phyloP scores from a whole-genome alignment of 53 echinoderm and acorn worm genomes.

The Arbacia lixula region DNA sequence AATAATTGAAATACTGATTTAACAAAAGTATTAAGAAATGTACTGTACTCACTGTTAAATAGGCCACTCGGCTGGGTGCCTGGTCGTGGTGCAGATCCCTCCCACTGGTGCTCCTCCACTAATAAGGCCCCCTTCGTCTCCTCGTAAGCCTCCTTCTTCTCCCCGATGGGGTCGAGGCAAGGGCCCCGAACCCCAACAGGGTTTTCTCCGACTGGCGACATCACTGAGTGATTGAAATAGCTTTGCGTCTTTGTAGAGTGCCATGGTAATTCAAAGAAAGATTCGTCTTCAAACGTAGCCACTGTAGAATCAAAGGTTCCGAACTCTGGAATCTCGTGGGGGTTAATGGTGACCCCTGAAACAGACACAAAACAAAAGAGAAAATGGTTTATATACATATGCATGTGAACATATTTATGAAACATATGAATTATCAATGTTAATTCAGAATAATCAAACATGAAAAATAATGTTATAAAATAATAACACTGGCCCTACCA shows the following conservation, averaged over 20 bases:
- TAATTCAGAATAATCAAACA: too few species aligned
- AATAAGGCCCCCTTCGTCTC: background rate
- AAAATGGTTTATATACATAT: background rate
- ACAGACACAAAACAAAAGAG: background rate
- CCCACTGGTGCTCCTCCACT: conserved; percentile 5
- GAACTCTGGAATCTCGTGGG: conserved; percentile 24
- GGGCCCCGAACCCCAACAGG: background rate
- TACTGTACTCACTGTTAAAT: conserved; percentile 78
- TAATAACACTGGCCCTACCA: too few species aligned
- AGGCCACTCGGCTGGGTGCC: conserved; percentile 63
- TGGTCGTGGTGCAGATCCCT: conserved; percentile 48
- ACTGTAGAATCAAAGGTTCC: conserved; percentile 31
- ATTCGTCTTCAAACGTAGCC: conserved; percentile 44
- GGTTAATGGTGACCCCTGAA: conserved; percentile 55
- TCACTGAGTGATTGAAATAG: background rate
- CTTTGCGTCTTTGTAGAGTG: conserved; percentile 15
- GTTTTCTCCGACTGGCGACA: conserved; percentile 10
- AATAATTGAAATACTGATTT: too few species aligned
- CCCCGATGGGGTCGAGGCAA: conserved; percentile 10
- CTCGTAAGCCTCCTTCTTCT: background rate
- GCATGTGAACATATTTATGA: too few species aligned
- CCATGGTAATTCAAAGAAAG: conserved; percentile 34
- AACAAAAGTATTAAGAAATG: too few species aligned
- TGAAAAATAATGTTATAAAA: too few species aligned
- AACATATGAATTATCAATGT: too few species aligned